A percentile compares a stretch with the other conserved stretches of the same genome.
These are phyloP conservation scores for Bostrychus sinensis DNA, from an alignment of 2,113 vertebrate species.

Conservation along the genomic window DNA sequence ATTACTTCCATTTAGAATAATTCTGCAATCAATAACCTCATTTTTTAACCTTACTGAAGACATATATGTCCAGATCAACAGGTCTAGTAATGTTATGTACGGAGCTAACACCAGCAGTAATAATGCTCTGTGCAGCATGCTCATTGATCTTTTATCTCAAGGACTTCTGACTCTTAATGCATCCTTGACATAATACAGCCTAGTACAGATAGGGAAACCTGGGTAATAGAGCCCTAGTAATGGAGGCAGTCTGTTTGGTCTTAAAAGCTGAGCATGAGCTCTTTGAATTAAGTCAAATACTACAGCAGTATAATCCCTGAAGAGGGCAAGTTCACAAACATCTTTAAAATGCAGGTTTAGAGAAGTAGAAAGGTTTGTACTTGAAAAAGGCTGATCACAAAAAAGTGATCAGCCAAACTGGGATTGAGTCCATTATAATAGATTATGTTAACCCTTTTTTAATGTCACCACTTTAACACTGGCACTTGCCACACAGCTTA, in stretches of 20 bases:
- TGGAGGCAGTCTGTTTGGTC: no score
- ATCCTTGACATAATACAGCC: background rate
- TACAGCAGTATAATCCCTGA: conserved; percentile 25
- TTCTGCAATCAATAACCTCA: background rate
- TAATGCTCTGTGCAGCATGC: background rate
- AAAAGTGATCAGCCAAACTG: background rate
- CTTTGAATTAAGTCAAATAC: conserved; percentile 5
- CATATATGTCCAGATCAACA: no score
- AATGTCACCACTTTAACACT: background rate
- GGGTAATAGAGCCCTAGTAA: no score
- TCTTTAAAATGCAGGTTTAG: no score
- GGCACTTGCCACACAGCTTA: background rate
- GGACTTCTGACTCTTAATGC: background rate
- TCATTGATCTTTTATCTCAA: background rate
- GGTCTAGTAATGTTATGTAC: background rate
- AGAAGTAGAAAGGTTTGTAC: no score
- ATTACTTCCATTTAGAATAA: no score
- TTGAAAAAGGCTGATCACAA: no score
- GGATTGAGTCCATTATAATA: background rate
- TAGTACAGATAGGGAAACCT: background rate
- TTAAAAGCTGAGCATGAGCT: no score
- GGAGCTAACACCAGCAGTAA: background rate
- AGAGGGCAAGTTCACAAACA: no score
- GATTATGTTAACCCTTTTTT: background rate
- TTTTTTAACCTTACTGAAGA: background rate